These are phyloP conservation scores for Umimayanthus kanabou DNA, from an alignment of 92 coral and sea anemone species.

Conservation along the genomic window DNA sequence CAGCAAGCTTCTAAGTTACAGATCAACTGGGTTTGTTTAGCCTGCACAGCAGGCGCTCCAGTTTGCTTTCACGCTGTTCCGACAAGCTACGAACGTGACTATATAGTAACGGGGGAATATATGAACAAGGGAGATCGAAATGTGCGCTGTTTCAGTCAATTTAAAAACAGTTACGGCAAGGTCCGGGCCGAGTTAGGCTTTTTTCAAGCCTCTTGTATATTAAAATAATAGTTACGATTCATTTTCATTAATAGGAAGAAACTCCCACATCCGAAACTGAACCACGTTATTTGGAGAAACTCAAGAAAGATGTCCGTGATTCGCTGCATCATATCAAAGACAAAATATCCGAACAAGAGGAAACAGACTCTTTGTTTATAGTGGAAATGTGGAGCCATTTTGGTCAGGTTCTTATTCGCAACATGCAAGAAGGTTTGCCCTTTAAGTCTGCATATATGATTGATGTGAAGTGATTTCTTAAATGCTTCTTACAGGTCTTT, in stretches of 20 bases:
- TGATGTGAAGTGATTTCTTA: neutral
- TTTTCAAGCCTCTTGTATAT: no score
- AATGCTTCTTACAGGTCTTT: no score
- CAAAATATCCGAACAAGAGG: neutral
- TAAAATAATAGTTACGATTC: neutral
- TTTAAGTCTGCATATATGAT: neutral
- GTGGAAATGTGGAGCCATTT: slow-evolving; percentile 11
- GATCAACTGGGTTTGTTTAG: no score
- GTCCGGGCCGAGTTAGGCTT: no score
- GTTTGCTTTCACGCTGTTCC: no score
- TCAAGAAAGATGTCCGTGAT: neutral
- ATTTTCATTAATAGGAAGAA: slow-evolving; percentile 21
- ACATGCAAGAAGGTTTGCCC: slow-evolving; percentile 5
- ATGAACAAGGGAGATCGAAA: no score
- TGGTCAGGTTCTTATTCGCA: slow-evolving; percentile 15
- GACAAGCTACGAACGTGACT: no score
- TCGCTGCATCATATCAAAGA: neutral
- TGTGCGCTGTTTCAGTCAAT: no score
- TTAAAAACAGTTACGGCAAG: no score
- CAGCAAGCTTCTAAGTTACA: no score
- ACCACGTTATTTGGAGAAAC: slow-evolving; percentile 2
- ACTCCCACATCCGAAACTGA: neutral
- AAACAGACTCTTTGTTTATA: neutral
- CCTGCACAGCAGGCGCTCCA: no score
- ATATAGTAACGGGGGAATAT: no score